Evolutionary conservation across 2,797 vertebrate species (phyloP), one percentile per base, ranked within the genome.

Genomic region (Crenichthys baileyi): DNA sequence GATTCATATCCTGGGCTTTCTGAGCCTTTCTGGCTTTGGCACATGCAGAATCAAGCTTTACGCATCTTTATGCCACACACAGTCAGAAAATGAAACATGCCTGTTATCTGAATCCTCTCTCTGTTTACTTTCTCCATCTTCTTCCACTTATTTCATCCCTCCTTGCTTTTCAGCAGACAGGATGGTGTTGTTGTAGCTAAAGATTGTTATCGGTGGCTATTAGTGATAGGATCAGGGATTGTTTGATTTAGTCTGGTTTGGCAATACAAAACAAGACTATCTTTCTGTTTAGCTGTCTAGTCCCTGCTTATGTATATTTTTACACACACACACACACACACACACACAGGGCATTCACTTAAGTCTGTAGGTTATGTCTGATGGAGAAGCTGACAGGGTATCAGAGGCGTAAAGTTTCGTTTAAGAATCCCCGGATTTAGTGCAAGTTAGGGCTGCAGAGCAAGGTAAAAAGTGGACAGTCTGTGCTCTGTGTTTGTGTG

Each of bases 141-240:
- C 76, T 72, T 84, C 73, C 67, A 70, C 83, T 83, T 77, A 72
- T 74, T 89, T 73, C 74, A 78, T 81, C 82, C 75, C 75, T 44
- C 75, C 44, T 44, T 74, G 70, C 73, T 79, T 77, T 80, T 63
- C 74, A n/a, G 79, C 95, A 96, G 95, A 91, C 93, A 88, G 90
- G 81, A 88, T 55, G 89, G 75, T 91, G 86, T 91, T 95, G 95
- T 96, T 89, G 85, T 70, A 89, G 90, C 86, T 92, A 95, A 95
- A 96, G 95, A 95, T 96, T 68, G 87, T 91, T 94, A 91, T 94
- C 94, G 86, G 70, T 44, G 80, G 85, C 83, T 94, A 94, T 93
- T 93, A 88, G 85, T 90, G 95, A 95, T 96, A 95, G 92, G 93
- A 95, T 97, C 96, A 93, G 89, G 85, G 82, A 91, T 93, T 90